Conservation (phyloP, 2,113 vertebrate species). For the Macroglossus sobrinus region DNA sequence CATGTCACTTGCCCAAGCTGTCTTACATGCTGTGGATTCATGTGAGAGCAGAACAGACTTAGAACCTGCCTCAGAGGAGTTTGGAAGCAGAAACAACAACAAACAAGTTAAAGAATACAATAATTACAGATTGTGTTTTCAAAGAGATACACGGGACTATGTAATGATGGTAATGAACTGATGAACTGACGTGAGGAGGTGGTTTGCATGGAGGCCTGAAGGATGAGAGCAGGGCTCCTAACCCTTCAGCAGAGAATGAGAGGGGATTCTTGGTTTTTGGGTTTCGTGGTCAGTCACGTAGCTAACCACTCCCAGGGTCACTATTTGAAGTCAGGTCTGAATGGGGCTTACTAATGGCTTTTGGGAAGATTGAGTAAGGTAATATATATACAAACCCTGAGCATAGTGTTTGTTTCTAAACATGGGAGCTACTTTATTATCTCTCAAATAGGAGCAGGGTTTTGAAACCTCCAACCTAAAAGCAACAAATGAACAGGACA, state of each 20-base stretch:
- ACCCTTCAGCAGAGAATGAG: background rate
- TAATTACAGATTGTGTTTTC: background rate
- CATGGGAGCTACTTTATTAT: background rate
- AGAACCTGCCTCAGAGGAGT: background rate
- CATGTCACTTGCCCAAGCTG: fast-evolving
- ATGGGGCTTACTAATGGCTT: background rate
- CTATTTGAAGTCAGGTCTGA: background rate
- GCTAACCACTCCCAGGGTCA: background rate
- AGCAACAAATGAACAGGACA: too few relatives aligned
- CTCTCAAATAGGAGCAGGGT: background rate
- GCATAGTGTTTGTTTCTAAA: background rate
- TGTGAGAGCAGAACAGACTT: background rate
- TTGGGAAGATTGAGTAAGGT: background rate
- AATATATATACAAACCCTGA: background rate
- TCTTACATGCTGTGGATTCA: background rate
- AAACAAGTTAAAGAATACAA: background rate
- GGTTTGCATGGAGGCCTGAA: background rate
- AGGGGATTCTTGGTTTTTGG: background rate
- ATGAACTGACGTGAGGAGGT: background rate
- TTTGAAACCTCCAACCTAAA: background rate
- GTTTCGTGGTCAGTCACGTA: background rate
- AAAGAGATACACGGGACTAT: background rate
- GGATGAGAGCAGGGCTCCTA: background rate
- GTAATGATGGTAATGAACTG: background rate
- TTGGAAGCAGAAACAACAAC: background rate